Percentiles rank a stretch among this genome's conserved stretches.
Conservation (phyloP, 1,140 invertebrate genomes). For the Helicoverpa zea region DNA sequence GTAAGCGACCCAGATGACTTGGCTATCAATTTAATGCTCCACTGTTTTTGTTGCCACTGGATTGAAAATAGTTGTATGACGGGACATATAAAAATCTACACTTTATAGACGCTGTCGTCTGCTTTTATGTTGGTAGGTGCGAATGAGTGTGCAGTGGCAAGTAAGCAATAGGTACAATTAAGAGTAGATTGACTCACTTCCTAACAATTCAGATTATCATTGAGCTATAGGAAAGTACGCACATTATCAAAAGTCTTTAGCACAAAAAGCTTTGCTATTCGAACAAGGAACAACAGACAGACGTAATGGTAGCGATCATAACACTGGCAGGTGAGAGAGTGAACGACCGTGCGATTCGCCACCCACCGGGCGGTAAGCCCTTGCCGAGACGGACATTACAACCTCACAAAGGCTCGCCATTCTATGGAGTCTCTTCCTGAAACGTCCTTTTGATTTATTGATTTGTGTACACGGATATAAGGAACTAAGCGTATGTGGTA, state of each 20-base stretch:
- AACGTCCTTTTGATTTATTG: constrained; percentile 30
- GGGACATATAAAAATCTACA: no score
- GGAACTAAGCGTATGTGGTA: background rate
- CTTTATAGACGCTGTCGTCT: no score
- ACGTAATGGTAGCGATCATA: constrained; percentile 38
- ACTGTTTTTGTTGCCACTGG: background rate
- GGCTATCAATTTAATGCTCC: constrained; percentile 15
- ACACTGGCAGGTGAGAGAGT: constrained; percentile 46
- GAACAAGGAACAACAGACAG: background rate
- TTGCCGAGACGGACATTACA: constrained; percentile 15
- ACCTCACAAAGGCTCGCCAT: constrained; percentile 11
- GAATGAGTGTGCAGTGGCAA: background rate
- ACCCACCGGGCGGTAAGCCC: constrained; percentile 68
- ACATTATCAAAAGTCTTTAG: background rate
- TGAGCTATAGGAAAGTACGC: no score
- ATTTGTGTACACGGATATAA: background rate
- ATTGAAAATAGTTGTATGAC: no score
- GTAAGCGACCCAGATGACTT: constrained; percentile 5
- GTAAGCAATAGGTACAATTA: no score
- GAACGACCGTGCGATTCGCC: constrained; percentile 64
- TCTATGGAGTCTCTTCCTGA: constrained; percentile 7
- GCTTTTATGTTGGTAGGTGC: no score
- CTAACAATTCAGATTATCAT: no score
- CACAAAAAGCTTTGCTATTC: constrained; percentile 19
- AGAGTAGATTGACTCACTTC: no score